Conservation (phyloP, 2,888 invertebrate genomes). For the Rosalia funebris region DNA sequence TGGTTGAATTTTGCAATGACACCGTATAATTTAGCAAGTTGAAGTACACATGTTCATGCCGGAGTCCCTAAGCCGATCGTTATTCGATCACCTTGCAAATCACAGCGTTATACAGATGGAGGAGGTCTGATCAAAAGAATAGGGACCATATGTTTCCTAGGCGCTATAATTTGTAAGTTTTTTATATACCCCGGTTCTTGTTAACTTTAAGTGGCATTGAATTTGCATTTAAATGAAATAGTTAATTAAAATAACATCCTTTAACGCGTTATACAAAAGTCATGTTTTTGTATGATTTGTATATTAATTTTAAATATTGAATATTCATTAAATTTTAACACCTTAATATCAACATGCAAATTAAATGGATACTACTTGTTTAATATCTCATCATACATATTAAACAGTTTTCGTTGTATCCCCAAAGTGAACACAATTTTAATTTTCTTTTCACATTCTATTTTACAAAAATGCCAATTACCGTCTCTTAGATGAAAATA, state of each 20-base stretch:
- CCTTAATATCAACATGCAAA: conserved; percentile 39
- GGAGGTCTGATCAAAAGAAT: conserved; percentile 20
- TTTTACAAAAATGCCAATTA: conserved; percentile 5
- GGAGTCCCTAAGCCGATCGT: conserved; percentile 26
- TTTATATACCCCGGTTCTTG: conserved; percentile 26
- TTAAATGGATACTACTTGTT: conserved; percentile 34
- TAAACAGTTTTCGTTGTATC: conserved; percentile 17
- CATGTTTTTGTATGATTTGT: conserved; percentile 42
- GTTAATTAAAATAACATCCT: conserved; percentile 42
- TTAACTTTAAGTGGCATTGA: conserved; percentile 24
- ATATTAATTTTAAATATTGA: conserved; percentile 41
- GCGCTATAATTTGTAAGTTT: conserved; percentile 27
- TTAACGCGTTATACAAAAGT: conserved; percentile 33
- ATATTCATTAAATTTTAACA: conserved; percentile 42
- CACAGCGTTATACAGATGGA: conserved; percentile 20
- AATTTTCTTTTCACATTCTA: conserved; percentile 2
- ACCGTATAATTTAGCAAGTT: conserved; percentile 59
- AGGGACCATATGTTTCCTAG: conserved; percentile 21
- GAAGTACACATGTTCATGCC: conserved; percentile 43
- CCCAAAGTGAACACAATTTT: conserved; percentile 1
- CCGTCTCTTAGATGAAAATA: too few relatives aligned
- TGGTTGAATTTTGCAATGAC: conserved; percentile 54
- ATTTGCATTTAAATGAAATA: conserved; percentile 46
- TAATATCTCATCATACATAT: conserved; percentile 30
- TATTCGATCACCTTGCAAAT: conserved; percentile 26